These are phyloP conservation scores for Heliconius charithonia DNA, from an alignment of 2,888 invertebrate genomes.

Conservation along the genomic window DNA sequence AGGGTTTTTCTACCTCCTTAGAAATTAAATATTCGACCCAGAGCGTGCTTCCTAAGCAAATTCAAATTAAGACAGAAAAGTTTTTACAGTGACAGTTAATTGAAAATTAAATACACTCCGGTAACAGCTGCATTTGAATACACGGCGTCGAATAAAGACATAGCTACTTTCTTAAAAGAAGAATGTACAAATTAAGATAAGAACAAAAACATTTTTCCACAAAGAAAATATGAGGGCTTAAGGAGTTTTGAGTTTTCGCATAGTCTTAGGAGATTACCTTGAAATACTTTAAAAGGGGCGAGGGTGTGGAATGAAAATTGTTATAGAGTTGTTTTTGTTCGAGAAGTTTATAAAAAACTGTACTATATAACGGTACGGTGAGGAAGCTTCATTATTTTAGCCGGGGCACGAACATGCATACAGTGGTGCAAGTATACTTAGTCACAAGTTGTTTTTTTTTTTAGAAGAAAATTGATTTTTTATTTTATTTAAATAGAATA, in stretches of 20 bases:
- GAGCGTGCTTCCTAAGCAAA: slow-evolving; percentile 32
- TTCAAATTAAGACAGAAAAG: slow-evolving; percentile 42
- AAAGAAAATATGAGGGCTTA: slow-evolving; percentile 74
- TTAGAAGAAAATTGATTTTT: too few species aligned
- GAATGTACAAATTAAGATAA: slow-evolving; percentile 52
- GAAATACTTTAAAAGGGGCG: slow-evolving; percentile 70
- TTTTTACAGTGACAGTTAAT: slow-evolving; percentile 43
- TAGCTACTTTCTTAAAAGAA: slow-evolving; percentile 36
- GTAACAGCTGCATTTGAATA: slow-evolving; percentile 44
- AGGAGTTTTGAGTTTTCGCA: slow-evolving; percentile 72
- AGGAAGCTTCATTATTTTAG: slow-evolving; percentile 42
- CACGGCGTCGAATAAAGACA: slow-evolving; percentile 34
- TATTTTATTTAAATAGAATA: background rate
- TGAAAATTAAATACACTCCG: slow-evolving; percentile 41
- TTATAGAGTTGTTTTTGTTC: slow-evolving; percentile 64
- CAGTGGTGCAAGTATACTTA: slow-evolving; percentile 28
- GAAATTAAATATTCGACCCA: slow-evolving; percentile 29
- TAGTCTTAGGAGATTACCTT: slow-evolving; percentile 77
- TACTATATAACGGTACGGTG: slow-evolving; percentile 36
- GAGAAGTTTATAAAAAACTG: slow-evolving; percentile 48
- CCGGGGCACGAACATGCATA: slow-evolving; percentile 28
- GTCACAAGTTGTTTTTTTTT: background rate
- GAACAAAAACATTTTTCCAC: slow-evolving; percentile 67
- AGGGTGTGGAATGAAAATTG: slow-evolving; percentile 58
- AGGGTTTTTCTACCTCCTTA: background rate